phyloP scores from a whole-genome alignment of 1,140 invertebrate species.

The Tetraneura akinire region DNA sequence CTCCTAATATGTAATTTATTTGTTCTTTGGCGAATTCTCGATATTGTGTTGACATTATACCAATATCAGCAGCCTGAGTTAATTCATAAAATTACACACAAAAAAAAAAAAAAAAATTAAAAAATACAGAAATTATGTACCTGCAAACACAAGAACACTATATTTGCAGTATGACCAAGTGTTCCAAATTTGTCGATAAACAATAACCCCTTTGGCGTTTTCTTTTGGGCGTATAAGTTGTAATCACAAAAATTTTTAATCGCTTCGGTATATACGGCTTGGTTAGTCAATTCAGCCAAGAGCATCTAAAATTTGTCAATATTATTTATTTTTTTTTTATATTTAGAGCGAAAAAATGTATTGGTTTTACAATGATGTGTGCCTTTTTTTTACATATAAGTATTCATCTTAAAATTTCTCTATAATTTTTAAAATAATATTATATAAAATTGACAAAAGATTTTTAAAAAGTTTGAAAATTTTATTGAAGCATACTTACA shows the following conservation, averaged over 20 bases:
- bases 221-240: slow-evolving; percentile 60
- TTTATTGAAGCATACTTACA: too few relatives aligned
- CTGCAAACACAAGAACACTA: slow-evolving; percentile 64
- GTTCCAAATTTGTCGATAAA: slow-evolving; percentile 66
- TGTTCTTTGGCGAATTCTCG: slow-evolving; percentile 65
- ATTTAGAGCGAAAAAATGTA: too few relatives aligned
- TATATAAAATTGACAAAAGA: too few relatives aligned
- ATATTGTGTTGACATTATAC: slow-evolving; percentile 59
- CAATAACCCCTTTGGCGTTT: slow-evolving; percentile 64
- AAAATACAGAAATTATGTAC: slow-evolving; percentile 53
- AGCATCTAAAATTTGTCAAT: slow-evolving; percentile 58
- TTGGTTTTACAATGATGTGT: too few relatives aligned
- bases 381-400: too few relatives aligned
- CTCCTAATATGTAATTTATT: slow-evolving; percentile 68
- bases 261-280: slow-evolving; percentile 60
- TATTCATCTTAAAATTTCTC: too few relatives aligned
- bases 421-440: too few relatives aligned
- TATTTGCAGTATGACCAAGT: slow-evolving; percentile 64
- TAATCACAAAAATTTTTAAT: slow-evolving; percentile 63
- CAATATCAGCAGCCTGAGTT: slow-evolving; percentile 60
- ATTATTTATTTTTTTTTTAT: too few relatives aligned
- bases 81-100: slow-evolving; percentile 27
- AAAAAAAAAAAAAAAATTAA: not conserved
- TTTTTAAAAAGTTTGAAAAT: too few relatives aligned
- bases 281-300: slow-evolving; percentile 61